Conservation (phyloP, 2,888 invertebrate genomes). For the Chesias legatella region DNA sequence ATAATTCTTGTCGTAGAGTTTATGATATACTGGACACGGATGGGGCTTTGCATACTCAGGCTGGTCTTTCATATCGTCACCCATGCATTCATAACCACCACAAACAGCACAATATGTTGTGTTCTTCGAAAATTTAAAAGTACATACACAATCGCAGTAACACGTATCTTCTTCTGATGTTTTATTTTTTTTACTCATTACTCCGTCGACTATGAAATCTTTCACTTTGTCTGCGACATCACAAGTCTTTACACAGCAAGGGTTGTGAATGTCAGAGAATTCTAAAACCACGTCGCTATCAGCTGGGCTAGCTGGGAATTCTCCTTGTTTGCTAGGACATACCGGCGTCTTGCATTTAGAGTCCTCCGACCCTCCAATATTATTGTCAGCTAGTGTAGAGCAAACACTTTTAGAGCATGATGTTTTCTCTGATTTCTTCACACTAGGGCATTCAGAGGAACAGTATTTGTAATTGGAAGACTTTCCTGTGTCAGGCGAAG, state of each 20-base stretch:
- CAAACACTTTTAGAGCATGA: conserved; percentile 56
- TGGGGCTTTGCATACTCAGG: conserved; percentile 60
- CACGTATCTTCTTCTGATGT: conserved; percentile 41
- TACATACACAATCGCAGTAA: conserved; percentile 68
- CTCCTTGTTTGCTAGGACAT: conserved; percentile 35
- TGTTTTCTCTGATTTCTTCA: conserved; percentile 36
- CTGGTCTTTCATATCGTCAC: conserved; percentile 55
- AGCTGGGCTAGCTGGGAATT: conserved; percentile 54
- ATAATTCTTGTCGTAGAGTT: conserved; percentile 58
- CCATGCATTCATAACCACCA: conserved; percentile 67
- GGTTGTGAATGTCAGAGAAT: conserved; percentile 57
- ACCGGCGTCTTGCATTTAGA: conserved; percentile 38
- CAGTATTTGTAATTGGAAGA: conserved; percentile 48
- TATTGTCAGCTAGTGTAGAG: conserved; percentile 25
- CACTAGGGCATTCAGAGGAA: conserved; percentile 50
- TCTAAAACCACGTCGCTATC: conserved; percentile 59
- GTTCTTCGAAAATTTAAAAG: conserved; percentile 57
- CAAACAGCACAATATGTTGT: conserved; percentile 70
- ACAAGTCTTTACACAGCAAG: conserved; percentile 63
- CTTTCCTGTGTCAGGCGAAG: conserved; percentile 24
- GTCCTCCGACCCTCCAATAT: conserved; percentile 17
- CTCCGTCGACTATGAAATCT: conserved; percentile 56
- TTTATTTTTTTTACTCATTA: conserved; percentile 38
- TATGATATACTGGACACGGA: conserved; percentile 71
- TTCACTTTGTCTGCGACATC: conserved; percentile 61